Evolutionary conservation across 1,140 invertebrate genomes (phyloP), one percentile per base, ranked within the genome.

Genomic region (Pemphigus obesinymphae): DNA sequence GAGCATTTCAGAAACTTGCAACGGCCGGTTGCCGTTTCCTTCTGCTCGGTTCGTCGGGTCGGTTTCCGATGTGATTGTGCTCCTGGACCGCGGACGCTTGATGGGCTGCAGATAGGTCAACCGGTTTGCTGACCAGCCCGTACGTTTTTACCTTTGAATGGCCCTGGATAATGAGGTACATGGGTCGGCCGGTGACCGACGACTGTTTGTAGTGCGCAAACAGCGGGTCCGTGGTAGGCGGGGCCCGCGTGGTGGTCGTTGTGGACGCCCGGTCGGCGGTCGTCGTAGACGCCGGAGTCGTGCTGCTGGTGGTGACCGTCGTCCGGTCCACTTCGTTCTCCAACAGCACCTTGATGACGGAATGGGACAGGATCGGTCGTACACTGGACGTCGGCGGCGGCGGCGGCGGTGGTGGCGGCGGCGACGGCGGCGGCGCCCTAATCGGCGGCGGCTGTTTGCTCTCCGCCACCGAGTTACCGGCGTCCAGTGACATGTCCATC

Each of bases 71-170:
- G 55, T 85, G 84, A 40, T 85, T 84, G 70, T 72, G 82, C 3
- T 85, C 84, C 23, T 84, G 82, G 3, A 82, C 31, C 0, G 75
- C 43, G 8, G 82, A 75, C 8, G 82, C 78, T 40, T 80, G 83
- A 13, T 83, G 48, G 50, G 80, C 53, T 8, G 50, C 20, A 7
- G 34, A 43, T 37, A 72, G 43, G 11, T 61, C 75, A 50, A 84
- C 84, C 37, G 83, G 86, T 70, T 91, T 89, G n/a, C 87, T 90
- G 0, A 92, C 90, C 26, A 92, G 91, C 29, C 92, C 92, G 85
- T 94, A 94, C 1, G 92, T 94, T 87, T 94, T 94, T 0, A 94
- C 93, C 87, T 93, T 94, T 0, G 93, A 94, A 85, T 94, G 93
- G 1, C 93, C 93, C 86, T 94, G 92, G 84, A 94, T 94, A 31